phyloP scores from a whole-genome alignment of 2,888 invertebrate genomes.

The Machimus rusticus region DNA sequence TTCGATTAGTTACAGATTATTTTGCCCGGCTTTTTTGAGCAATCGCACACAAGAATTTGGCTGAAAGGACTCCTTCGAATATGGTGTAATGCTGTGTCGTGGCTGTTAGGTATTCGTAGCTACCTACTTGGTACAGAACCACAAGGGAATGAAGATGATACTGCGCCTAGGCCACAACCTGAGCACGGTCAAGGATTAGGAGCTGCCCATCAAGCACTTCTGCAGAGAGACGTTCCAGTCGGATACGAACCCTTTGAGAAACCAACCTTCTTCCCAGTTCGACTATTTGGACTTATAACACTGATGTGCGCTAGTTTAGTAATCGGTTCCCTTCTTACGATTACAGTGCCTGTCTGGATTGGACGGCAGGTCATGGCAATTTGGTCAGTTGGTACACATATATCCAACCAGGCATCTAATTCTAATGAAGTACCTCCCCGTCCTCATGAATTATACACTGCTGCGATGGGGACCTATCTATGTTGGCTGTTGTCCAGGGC shows the following conservation, averaged over 20 bases:
- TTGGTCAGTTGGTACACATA: constrained; percentile 73
- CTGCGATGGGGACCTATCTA: constrained; percentile 90
- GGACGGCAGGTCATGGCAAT: constrained; percentile 88
- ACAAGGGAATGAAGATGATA: constrained; percentile 54
- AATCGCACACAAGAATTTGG: constrained; percentile 95
- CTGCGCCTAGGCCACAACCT: constrained; percentile 55
- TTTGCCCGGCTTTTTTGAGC: constrained; percentile 93
- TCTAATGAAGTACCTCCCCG: constrained; percentile 64
- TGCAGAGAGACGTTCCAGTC: constrained; percentile 84
- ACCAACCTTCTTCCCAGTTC: constrained; percentile 81
- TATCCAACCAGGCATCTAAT: constrained; percentile 58
- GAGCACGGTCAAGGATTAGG: constrained; percentile 67
- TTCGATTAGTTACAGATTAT: constrained; percentile 71
- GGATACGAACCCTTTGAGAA: constrained; percentile 91
- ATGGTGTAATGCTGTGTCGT: constrained; percentile 88
- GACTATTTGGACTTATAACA: constrained; percentile 73
- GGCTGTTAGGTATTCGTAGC: constrained; percentile 84
- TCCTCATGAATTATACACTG: constrained; percentile 95
- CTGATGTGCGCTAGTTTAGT: constrained; percentile 87
- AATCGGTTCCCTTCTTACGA: constrained; percentile 80
- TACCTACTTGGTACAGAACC: constrained; percentile 82
- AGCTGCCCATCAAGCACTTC: constrained; percentile 87
- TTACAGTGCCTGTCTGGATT: constrained; percentile 87
- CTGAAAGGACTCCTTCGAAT: constrained; percentile 85
- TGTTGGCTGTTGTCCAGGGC: constrained; percentile 93